Conservation (phyloP, 1,140 invertebrate species). For the Gerris buenoi region DNA sequence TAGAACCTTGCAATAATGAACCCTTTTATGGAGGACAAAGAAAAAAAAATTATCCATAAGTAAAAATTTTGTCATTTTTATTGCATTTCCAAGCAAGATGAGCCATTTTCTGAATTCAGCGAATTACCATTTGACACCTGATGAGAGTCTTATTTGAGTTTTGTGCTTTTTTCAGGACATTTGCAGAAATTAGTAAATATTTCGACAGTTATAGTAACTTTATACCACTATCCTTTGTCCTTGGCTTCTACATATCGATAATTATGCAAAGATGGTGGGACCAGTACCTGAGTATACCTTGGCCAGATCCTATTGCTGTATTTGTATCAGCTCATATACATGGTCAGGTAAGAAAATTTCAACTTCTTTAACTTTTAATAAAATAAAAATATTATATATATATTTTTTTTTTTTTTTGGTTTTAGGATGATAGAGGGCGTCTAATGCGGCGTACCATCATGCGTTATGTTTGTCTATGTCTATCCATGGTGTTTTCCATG, state of each 20-base stretch:
- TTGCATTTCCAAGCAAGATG: too few species aligned
- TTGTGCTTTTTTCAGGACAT: conserved; percentile 36
- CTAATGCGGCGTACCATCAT: conserved; percentile 76
- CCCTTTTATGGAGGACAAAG: too few species aligned
- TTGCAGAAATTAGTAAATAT: conserved; percentile 61
- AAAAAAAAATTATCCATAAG: too few species aligned
- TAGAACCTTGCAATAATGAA: too few species aligned
- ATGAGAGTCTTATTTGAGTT: too few species aligned
- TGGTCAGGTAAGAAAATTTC: conserved; percentile 34
- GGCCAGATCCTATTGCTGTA: conserved; percentile 67
- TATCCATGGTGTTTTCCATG: conserved; percentile 65
- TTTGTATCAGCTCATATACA: conserved; percentile 63
- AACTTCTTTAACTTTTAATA: not conserved
- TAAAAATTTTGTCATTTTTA: too few species aligned
- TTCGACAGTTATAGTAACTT: conserved; percentile 61
- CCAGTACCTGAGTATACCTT: conserved; percentile 63
- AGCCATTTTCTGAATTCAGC: too few species aligned
- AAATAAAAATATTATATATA: not conserved
- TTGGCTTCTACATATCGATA: conserved; percentile 66
- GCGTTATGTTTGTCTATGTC: conserved; percentile 63
- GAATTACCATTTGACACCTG: too few species aligned
- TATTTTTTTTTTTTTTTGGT: conserved; percentile 10
- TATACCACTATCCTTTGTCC: conserved; percentile 58
- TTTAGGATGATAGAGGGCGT: conserved; percentile 63
- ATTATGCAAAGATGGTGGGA: conserved; percentile 88